phyloP scores from a whole-genome alignment of 1,140 invertebrate genomes.

The Meloidogyne hapla region DNA sequence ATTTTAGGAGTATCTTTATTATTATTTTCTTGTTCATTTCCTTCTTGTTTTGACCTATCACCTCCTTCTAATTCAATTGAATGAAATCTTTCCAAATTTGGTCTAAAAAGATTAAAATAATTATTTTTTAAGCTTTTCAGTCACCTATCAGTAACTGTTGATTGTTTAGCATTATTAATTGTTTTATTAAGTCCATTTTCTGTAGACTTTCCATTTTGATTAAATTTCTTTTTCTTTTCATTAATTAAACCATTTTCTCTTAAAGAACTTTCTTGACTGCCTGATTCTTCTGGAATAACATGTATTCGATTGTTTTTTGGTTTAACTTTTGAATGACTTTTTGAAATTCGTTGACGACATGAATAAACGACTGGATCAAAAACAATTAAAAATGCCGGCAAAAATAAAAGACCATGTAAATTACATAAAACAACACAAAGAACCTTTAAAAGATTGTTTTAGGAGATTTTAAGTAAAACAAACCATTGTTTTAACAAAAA shows the following conservation, averaged over 20 bases:
- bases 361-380: conserved; percentile 40
- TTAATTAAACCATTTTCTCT: background rate
- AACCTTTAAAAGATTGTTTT: background rate
- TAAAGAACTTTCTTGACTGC: conserved; percentile 23
- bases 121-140: background rate
- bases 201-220: background rate
- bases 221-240: background rate
- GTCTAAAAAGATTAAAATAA: conserved; percentile 7
- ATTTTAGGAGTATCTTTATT: background rate
- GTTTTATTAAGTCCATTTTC: background rate
- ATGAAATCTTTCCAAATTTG: conserved; percentile 19
- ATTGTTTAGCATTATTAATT: background rate
- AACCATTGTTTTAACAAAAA: conserved; percentile 59
- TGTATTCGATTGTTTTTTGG: background rate
- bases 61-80: conserved; percentile 8
- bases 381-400: conserved; percentile 61
- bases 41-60: background rate
- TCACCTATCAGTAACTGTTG: background rate
- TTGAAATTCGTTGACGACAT: conserved; percentile 8
- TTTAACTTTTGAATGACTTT: background rate
- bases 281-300: conserved; percentile 14
- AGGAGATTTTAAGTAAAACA: background rate
- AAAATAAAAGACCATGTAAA: conserved; percentile 58
- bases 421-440: conserved; percentile 60
- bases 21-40: conserved; percentile 3